Percentiles rank a stretch among this genome's conserved stretches.
Evolutionary conservation across 2,797 vertebrate genomes (phyloP).

Genomic region (Sebastes iracundus): DNA sequence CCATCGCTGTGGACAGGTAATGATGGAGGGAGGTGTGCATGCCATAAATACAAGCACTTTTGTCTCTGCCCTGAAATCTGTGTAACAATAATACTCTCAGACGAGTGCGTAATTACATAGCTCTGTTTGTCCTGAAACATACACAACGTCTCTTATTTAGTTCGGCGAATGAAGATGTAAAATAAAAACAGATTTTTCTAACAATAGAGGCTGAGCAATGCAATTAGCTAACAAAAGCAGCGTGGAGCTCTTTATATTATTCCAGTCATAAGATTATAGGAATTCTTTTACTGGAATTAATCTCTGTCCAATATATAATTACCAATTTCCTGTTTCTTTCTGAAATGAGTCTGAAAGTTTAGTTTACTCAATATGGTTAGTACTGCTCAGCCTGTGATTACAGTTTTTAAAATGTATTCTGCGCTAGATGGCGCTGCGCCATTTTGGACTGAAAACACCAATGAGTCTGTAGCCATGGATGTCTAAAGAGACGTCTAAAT

Average conservation of each 20-base stretch:
- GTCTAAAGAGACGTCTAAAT: no score
- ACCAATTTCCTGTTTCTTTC: background rate
- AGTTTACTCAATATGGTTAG: background rate
- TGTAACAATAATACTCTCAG: background rate
- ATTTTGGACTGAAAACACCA: no score
- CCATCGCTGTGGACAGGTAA: constrained; percentile 94
- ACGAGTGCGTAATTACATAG: background rate
- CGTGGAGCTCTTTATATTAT: background rate
- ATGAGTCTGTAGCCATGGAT: no score
- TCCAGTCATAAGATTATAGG: background rate
- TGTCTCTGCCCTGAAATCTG: background rate
- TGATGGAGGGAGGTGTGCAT: background rate
- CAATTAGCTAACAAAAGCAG: background rate
- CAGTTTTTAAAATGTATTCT: no score
- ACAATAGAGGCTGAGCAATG: background rate
- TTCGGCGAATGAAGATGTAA: background rate
- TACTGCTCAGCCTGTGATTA: background rate
- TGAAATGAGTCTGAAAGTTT: background rate
- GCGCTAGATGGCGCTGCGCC: no score
- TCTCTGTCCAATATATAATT: background rate
- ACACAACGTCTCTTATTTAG: background rate
- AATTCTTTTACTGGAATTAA: background rate
- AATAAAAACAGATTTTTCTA: background rate
- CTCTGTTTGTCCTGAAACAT: background rate
- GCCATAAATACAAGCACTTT: background rate